Base-by-base conservation (phyloP, 2,888 invertebrate genomes). In the Sminthurides aquaticus region DNA sequence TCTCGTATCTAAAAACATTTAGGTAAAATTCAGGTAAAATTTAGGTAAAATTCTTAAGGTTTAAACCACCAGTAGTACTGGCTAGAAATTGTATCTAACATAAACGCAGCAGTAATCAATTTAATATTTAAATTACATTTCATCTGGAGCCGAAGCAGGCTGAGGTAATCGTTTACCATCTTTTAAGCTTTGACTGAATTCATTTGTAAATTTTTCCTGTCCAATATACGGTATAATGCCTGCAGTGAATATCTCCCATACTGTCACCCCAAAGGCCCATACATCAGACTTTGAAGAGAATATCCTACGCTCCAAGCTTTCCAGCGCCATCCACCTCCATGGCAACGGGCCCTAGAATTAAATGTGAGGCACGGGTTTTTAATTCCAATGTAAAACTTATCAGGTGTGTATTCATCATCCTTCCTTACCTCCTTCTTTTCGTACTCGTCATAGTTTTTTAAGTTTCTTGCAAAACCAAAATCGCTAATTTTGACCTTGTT, bases 401-500 rank as follows among this genome's bases (percentile, higher is more conserved):
- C 15, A 34, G 43, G 43, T 11, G 15, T 34, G 43, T 15, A 11
- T 15, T 34, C 8, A 5, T 34, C 15, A 34, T 11, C 8, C 43
- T 34, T 34, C 43, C 20, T 5, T 52, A 52, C 52, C 52, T 15
- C 52, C 20, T 8, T 5, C 22, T 52, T 52, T 22, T 52, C 20
- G 52, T 52, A 52, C 5, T 20, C 18, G 3, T 52, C 52, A 20
- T 52, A 52, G 20, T 52, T 8, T 8, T 20, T 20, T 5, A 52
- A 20, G 22, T 52, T 15, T 5, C 52, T 15, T 22, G 52, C 52
- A 20, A 52, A 52, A 8, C 52, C 52, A 52, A 52, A 52, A 20
- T 52, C 52, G 52, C 52, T 52, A 22, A 52, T 52, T 52, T 52
- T 52, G 18, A 20, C 52, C 3, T 15, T 15, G 52, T 52, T 20